A percentile compares a stretch with the other conserved stretches of the same genome.
Evolutionary conservation across 2,113 vertebrate species (phyloP).

Genomic region (Carlito syrichta): DNA sequence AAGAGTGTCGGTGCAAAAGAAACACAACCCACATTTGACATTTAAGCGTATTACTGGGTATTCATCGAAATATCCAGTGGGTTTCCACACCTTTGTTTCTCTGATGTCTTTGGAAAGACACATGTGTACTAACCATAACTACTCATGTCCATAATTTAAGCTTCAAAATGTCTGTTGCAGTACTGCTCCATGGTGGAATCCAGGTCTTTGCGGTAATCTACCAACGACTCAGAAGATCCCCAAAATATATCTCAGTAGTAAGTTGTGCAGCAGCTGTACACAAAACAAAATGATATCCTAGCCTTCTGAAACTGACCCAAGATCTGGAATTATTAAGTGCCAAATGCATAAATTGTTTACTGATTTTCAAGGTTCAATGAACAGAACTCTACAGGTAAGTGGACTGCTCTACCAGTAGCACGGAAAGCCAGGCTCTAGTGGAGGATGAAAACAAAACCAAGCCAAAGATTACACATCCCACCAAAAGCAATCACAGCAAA

Average conservation of each 20-base stretch:
- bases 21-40: accelerated
- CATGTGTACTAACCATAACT: accelerated
- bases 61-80: accelerated
- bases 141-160: accelerated
- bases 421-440: background rate
- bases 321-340: background rate
- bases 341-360: background rate
- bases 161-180: accelerated
- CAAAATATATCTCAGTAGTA: accelerated
- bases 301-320: accelerated
- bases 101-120: background rate
- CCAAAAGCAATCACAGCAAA: background rate
- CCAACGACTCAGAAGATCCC: background rate
- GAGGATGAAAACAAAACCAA: background rate
- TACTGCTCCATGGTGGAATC: accelerated
- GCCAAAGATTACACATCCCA: background rate
- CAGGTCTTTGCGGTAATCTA: accelerated
- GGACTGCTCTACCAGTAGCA: accelerated
- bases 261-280: background rate
- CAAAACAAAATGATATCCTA: accelerated
- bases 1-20: accelerated
- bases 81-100: background rate
- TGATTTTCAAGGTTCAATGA: background rate
- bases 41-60: accelerated
- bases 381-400: background rate